Conservation (phyloP, 2,888 invertebrate genomes). For the Tineola bisselliella region DNA sequence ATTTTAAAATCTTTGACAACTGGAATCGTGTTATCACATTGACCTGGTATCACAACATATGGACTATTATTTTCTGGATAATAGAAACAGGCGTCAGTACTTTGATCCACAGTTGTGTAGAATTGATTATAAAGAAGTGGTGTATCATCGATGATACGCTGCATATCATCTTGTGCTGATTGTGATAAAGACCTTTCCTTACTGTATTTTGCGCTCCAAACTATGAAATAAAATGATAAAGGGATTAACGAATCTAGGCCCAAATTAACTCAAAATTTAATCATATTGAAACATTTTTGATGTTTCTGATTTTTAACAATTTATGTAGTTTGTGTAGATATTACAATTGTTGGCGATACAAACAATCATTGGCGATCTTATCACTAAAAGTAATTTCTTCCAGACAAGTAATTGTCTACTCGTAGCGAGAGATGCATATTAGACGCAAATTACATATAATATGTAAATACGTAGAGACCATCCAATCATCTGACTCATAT, state of each 20-base stretch:
- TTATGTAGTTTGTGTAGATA: too few species aligned
- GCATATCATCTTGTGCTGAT: conserved; percentile 29
- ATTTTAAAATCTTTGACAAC: conserved; percentile 33
- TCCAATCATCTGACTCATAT: too few species aligned
- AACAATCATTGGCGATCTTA: too few species aligned
- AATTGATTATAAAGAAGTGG: conserved; percentile 31
- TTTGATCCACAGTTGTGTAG: conserved; percentile 34
- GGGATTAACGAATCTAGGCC: conserved; percentile 10
- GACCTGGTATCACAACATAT: conserved; percentile 43
- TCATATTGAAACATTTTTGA: too few species aligned
- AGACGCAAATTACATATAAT: too few species aligned
- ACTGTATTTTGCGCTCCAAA: conserved; percentile 55
- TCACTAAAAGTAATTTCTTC: too few species aligned
- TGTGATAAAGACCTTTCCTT: conserved; percentile 27
- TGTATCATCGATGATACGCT: conserved; percentile 26
- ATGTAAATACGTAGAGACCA: too few species aligned
- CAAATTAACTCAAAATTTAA: too few species aligned
- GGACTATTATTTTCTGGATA: conserved; percentile 34
- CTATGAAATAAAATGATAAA: conserved; percentile 22
- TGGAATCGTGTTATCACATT: conserved; percentile 40
- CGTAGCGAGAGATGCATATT: too few species aligned
- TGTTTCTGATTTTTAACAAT: too few species aligned
- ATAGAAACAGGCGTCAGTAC: conserved; percentile 42
- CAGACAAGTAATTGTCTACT: too few species aligned
- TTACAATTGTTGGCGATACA: too few species aligned